Percentiles rank a stretch among this genome's conserved stretches.
Conservation (phyloP, 2,888 invertebrate species). For the Drosophila quasianomalipes region DNA sequence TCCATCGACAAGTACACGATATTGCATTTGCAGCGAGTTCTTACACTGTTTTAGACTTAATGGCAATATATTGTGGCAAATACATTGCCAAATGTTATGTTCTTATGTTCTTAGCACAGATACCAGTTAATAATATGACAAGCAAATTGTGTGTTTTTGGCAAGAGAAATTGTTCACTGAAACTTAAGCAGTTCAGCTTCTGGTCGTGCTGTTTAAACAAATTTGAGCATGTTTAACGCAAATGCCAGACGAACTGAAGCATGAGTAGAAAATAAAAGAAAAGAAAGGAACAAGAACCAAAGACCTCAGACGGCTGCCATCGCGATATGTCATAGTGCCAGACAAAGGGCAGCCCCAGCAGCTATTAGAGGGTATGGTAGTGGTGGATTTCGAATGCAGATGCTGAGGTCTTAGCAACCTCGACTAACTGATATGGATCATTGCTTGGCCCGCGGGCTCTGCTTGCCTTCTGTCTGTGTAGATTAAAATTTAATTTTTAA, state of each 20-base stretch:
- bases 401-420: constrained; percentile 19
- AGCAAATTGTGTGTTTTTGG: not conserved
- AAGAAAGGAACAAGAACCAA: constrained; percentile 19
- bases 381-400: constrained; percentile 4
- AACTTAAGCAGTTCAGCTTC: not conserved
- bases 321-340: constrained; percentile 70
- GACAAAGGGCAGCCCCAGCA: constrained; percentile 54
- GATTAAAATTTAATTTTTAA: constrained; percentile 85
- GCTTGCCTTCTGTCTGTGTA: constrained; percentile 39
- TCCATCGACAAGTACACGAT: constrained; percentile 13
- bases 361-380: not conserved
- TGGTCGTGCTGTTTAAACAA: constrained; percentile 13
- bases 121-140: not conserved
- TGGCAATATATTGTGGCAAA: constrained; percentile 3
- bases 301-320: constrained; percentile 48
- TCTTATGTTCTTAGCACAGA: not conserved
- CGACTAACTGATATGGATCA: constrained; percentile 60
- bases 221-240: constrained; percentile 31
- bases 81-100: not conserved
- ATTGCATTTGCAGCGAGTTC: constrained; percentile 9
- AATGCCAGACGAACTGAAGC: constrained; percentile 43
- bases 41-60: not conserved
- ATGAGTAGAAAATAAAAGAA: constrained; percentile 53
- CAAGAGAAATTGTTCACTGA: not conserved
- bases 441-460: constrained; percentile 31